Evolutionary conservation across 2,888 invertebrate genomes (phyloP), one percentile per base, ranked within the genome.

Genomic region (Agriopis marginaria): DNA sequence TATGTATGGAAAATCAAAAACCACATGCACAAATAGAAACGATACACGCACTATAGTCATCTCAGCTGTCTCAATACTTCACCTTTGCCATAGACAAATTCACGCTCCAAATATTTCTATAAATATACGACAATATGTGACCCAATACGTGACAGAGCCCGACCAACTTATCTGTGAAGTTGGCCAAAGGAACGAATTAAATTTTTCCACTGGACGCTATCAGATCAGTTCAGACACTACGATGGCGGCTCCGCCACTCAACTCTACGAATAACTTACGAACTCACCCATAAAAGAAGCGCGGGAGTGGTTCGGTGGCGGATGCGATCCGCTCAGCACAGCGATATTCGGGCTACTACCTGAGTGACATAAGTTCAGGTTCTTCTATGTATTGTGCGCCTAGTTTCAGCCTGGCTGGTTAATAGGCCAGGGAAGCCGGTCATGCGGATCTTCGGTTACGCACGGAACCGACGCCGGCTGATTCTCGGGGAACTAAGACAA

Each of bases 281-380:
- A 89, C 89, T 89, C 86, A 89, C 90, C 88, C 89, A 90, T 89
- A 84, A 80, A 85, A 79, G 75, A 79, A 82, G 76, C 78, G 83
- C 80, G 82, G 83, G 82, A 84, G 75, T 83, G 83, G 80, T 80
- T 84, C 73, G 70, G 76, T 75, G 79, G 77, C 85, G 82, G 87
- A 86, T 82, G 82, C 82, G 82, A 83, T 78, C 79, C 77, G 77
- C 77, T 79, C 81, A 75, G 75, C 78, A 77, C 81, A 77, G 80
- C 82, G 77, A 77, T 78, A 76, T 77, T 78, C 75, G 74, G 78
- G 75, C 79, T 79, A 79, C 79, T 80, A 85, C 81, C 79, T 81
- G 80, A 83, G 82, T 82, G 76, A 75, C 74, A 79, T 77, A 67
- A 81, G 84, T 82, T 80, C 82, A 83, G 78, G 78, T 70, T 62